phyloP scores from a whole-genome alignment of 2,888 invertebrate species.

The Cheilosia grossa region DNA sequence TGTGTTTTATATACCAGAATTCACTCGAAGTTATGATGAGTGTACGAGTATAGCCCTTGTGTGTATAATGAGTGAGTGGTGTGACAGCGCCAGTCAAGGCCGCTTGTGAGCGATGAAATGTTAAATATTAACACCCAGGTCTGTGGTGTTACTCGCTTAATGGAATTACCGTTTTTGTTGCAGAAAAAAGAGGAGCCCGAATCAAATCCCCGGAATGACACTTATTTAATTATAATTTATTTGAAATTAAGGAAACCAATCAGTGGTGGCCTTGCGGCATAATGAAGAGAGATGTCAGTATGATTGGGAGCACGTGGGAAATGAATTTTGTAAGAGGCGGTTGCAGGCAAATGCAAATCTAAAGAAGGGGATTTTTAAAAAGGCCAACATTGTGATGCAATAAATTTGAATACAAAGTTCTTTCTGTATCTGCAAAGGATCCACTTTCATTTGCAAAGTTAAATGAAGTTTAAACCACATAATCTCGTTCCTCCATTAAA shows the following conservation, averaged over 20 bases:
- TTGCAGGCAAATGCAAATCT: too few species aligned
- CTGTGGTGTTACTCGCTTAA: neutral
- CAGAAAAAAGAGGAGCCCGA: neutral
- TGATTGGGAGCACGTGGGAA: too few species aligned
- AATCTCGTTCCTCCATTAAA: too few species aligned
- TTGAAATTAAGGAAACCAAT: neutral
- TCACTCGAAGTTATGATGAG: slow-evolving; percentile 13
- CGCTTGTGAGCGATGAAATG: slow-evolving; percentile 28
- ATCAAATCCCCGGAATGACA: neutral
- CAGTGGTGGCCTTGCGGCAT: neutral
- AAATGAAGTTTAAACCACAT: too few species aligned
- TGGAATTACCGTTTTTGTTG: neutral
- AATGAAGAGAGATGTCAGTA: neutral
- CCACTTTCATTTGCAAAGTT: too few species aligned
- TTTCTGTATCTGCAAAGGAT: too few species aligned
- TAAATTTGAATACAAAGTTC: too few species aligned
- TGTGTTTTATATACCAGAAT: neutral
- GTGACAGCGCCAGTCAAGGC: slow-evolving; percentile 32
- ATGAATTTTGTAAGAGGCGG: too few species aligned
- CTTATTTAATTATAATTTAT: neutral
- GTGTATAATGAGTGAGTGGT: neutral
- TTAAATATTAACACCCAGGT: slow-evolving; percentile 22
- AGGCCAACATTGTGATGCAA: too few species aligned
- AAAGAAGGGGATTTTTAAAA: too few species aligned
- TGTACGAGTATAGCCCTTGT: neutral